phyloP scores from a whole-genome alignment of 1,140 invertebrate species.

The Campoletis sonorensis region DNA sequence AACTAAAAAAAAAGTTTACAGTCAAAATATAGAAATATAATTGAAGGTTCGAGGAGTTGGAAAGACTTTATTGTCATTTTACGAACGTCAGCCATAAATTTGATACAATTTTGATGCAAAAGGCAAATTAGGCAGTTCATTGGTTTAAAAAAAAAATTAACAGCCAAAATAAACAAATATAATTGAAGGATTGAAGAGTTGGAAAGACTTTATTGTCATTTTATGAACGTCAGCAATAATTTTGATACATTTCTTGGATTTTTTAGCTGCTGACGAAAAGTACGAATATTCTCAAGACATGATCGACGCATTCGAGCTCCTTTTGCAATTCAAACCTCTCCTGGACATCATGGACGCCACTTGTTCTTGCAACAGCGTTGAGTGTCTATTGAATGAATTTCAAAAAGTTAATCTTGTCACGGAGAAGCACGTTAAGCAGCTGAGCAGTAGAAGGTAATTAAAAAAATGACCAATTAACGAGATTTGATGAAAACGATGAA shows the following conservation, averaged over 20 bases:
- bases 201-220: too few species aligned
- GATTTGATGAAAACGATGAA: background rate
- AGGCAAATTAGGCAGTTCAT: too few species aligned
- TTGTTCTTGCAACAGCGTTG: conserved; percentile 91
- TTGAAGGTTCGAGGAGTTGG: too few species aligned
- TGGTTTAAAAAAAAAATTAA: too few species aligned
- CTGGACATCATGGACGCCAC: conserved; percentile 93
- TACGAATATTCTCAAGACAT: conserved; percentile 85
- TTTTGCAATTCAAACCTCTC: conserved; percentile 88
- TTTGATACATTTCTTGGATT: conserved; percentile 45
- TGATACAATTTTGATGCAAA: conserved; percentile 44
- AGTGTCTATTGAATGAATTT: conserved; percentile 89
- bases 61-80: too few species aligned
- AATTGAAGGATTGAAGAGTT: too few species aligned
- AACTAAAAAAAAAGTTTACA: too few species aligned
- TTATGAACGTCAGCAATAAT: too few species aligned
- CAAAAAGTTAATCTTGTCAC: conserved; percentile 87
- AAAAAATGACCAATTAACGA: background rate
- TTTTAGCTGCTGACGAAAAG: conserved; percentile 73
- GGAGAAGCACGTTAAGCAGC: conserved; percentile 85
- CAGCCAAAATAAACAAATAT: too few species aligned
- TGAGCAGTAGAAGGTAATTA: conserved; percentile 82
- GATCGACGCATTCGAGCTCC: conserved; percentile 87
- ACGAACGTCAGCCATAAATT: background rate
- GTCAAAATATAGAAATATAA: too few species aligned